Conservation (phyloP, 2,797 vertebrate genomes). For the Dendrocincla fuliginosa region DNA sequence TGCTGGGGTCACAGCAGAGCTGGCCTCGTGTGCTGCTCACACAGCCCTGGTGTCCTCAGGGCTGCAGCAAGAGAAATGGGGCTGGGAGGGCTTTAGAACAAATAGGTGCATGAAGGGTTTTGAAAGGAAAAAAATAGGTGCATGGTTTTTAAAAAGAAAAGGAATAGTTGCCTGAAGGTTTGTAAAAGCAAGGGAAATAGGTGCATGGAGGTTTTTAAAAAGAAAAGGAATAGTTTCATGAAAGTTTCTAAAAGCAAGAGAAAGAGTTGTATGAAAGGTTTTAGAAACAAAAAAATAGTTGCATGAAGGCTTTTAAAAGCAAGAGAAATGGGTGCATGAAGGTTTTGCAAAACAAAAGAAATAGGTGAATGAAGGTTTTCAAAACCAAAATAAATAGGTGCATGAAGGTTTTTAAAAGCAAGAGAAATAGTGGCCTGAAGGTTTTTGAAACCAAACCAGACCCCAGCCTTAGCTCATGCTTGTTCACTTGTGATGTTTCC, state of each 20-base stretch:
- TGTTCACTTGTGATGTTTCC: neutral
- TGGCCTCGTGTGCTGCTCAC: neutral
- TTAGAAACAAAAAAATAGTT: too few relatives aligned
- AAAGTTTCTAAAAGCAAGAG: neutral
- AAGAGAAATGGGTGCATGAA: too few relatives aligned
- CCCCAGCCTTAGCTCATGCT: neutral
- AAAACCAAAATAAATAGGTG: too few relatives aligned
- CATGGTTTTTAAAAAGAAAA: neutral
- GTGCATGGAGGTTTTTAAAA: too few relatives aligned
- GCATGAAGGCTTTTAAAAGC: too few relatives aligned
- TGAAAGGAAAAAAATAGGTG: neutral
- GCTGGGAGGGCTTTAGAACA: neutral
- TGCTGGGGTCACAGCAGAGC: neutral
- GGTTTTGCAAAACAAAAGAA: too few relatives aligned
- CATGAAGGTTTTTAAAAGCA: neutral
- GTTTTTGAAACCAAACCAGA: neutral
- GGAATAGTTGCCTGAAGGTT: too few relatives aligned
- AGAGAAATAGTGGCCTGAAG: neutral
- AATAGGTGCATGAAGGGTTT: too few relatives aligned
- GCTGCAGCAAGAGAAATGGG: neutral
- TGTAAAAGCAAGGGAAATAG: too few relatives aligned
- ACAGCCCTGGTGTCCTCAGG: neutral
- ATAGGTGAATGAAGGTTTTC: too few relatives aligned
- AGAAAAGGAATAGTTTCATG: neutral
- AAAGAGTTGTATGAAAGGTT: neutral